Conservation (phyloP, 2,888 invertebrate genomes). For the Drosophila atripex region DNA sequence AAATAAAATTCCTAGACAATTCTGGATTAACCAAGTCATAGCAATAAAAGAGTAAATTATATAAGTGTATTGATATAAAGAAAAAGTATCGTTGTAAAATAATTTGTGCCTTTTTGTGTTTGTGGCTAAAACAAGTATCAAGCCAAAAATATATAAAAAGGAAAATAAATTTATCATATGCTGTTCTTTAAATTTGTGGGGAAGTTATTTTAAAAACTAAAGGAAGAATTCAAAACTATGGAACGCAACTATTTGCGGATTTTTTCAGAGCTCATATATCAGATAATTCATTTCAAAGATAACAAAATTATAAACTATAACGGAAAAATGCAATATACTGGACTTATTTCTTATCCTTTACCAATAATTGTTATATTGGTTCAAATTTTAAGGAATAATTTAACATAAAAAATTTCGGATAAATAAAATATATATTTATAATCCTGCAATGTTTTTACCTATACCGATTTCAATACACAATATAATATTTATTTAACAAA, state of each 20-base stretch:
- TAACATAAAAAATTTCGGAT: no score
- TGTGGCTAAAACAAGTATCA: not conserved
- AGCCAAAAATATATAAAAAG: not conserved
- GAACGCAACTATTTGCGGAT: no score
- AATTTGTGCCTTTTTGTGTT: conserved; percentile 3
- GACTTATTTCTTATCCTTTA: no score
- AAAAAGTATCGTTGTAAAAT: not conserved
- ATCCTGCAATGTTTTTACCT: not conserved
- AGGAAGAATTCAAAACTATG: no score
- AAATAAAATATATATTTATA: no score
- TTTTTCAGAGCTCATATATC: no score
- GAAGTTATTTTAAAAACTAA: no score
- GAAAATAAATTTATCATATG: not conserved
- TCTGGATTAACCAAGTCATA: conserved; percentile 16
- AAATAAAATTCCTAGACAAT: conserved; percentile 23
- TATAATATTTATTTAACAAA: not conserved
- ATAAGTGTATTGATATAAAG: not conserved
- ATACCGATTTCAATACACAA: not conserved
- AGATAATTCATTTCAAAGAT: no score
- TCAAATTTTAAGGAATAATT: no score
- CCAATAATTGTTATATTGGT: no score
- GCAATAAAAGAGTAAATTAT: conserved; percentile 7
- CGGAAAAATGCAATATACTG: no score
- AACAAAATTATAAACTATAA: no score
- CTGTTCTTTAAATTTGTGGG: not conserved